These are phyloP conservation scores for Mylabris phalerata DNA, from an alignment of 1,140 invertebrate genomes.

Conservation along the genomic window DNA sequence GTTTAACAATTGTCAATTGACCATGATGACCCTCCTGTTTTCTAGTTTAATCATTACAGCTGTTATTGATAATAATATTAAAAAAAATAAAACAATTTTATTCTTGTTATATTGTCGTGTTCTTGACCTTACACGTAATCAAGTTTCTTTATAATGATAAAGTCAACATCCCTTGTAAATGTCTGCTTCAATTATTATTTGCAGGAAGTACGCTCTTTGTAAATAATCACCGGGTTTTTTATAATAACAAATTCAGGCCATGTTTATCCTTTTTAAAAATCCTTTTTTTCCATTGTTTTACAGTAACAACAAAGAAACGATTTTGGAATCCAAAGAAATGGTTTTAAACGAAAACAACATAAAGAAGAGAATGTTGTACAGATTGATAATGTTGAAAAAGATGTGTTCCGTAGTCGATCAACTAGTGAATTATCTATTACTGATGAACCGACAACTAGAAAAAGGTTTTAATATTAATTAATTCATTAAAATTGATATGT, in stretches of 20 bases:
- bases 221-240: slow-evolving; percentile 2
- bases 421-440: slow-evolving; percentile 60
- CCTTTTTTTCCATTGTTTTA: slow-evolving; percentile 16
- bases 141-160: too few species aligned
- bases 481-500: too few species aligned
- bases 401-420: slow-evolving; percentile 56
- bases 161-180: too few species aligned
- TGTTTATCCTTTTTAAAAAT: background rate
- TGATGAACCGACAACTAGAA: slow-evolving; percentile 43
- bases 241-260: background rate
- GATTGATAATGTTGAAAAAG: slow-evolving; percentile 25
- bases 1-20: too few species aligned
- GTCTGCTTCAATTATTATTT: background rate
- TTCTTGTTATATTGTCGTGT: too few species aligned
- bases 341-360: slow-evolving; percentile 36
- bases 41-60: too few species aligned
- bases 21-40: too few species aligned
- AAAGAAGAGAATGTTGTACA: slow-evolving; percentile 24
- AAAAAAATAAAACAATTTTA: too few species aligned
- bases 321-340: slow-evolving; percentile 40
- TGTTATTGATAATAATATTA: too few species aligned
- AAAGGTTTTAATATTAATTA: slow-evolving; percentile 40
- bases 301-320: slow-evolving; percentile 36
- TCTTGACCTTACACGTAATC: too few species aligned
- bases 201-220: slow-evolving; percentile 11